Evolutionary conservation across 2,113 vertebrate species (phyloP).

Genomic region (Gallinago undulata): DNA sequence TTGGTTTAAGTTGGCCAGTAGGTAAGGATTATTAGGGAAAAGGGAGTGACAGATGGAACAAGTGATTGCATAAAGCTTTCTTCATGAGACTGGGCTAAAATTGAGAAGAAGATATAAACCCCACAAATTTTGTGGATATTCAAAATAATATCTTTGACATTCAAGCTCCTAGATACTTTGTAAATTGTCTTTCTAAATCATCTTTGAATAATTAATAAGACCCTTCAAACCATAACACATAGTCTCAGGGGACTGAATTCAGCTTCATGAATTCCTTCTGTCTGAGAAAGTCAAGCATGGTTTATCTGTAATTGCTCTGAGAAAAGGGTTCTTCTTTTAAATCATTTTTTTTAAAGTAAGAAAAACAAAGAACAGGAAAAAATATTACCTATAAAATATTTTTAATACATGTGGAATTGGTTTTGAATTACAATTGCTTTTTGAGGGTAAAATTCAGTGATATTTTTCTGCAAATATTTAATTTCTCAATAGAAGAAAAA

Average conservation of each 20-base stretch:
- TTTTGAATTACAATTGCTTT: background rate
- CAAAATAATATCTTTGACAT: background rate
- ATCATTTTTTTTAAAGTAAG: background rate
- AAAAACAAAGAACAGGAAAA: background rate
- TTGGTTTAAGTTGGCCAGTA: background rate
- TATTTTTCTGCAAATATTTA: background rate
- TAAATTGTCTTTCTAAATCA: background rate
- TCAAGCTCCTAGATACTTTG: background rate
- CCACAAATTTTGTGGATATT: background rate
- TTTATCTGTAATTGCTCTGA: background rate
- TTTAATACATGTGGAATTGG: background rate
- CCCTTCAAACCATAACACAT: background rate
- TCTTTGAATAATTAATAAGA: background rate
- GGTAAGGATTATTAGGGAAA: background rate
- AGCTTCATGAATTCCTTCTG: background rate
- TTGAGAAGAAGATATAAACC: background rate
- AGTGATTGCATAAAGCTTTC: background rate
- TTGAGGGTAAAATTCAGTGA: background rate
- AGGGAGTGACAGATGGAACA: background rate
- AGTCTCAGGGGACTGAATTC: background rate
- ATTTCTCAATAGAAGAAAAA: background rate
- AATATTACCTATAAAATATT: background rate
- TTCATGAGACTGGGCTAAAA: background rate
- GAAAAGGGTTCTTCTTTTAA: background rate
- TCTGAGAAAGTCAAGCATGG: background rate